These are phyloP conservation scores for Adela reaumurella DNA, from an alignment of 2,888 invertebrate species.

Conservation along the genomic window DNA sequence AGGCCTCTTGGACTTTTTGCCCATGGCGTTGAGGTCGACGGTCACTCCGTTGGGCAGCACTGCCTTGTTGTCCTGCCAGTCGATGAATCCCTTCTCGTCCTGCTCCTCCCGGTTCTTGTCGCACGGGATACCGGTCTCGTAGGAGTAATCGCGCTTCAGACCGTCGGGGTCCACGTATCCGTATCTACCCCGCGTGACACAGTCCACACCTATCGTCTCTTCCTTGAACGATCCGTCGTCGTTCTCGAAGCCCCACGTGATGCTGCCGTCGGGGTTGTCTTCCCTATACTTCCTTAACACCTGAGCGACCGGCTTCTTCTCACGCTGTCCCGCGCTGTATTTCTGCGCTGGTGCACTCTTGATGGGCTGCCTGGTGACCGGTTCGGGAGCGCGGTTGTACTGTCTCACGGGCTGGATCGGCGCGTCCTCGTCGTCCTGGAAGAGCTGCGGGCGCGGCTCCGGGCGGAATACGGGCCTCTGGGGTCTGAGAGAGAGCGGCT, in stretches of 20 bases:
- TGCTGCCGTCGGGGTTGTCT: slow-evolving; percentile 77
- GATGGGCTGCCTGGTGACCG: slow-evolving; percentile 17
- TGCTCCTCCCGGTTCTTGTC: slow-evolving; percentile 54
- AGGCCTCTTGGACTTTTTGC: slow-evolving; percentile 69
- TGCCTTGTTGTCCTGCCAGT: slow-evolving; percentile 71
- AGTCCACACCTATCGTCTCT: slow-evolving; percentile 76
- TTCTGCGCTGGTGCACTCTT: slow-evolving; percentile 38
- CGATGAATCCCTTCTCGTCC: slow-evolving; percentile 63
- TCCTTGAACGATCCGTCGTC: slow-evolving; percentile 86
- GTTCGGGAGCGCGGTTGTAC: slow-evolving; percentile 34
- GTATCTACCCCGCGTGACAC: slow-evolving; percentile 73
- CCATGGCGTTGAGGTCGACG: slow-evolving; percentile 66
- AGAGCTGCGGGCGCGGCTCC: slow-evolving; percentile 36
- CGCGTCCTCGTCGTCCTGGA: slow-evolving; percentile 37
- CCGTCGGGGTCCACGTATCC: slow-evolving; percentile 85
- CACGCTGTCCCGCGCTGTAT: slow-evolving; percentile 35
- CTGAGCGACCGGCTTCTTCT: slow-evolving; percentile 70
- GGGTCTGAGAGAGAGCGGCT: slow-evolving; percentile 46
- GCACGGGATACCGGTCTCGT: slow-evolving; percentile 75
- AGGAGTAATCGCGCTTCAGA: slow-evolving; percentile 74
- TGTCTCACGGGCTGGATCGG: slow-evolving; percentile 44
- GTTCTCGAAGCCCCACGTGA: slow-evolving; percentile 86
- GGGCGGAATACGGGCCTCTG: slow-evolving; percentile 52
- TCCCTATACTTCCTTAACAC: slow-evolving; percentile 69
- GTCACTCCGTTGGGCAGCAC: slow-evolving; percentile 69